Conservation (phyloP, 92 coral and sea anemone species). For the Phenganax subtilis region DNA sequence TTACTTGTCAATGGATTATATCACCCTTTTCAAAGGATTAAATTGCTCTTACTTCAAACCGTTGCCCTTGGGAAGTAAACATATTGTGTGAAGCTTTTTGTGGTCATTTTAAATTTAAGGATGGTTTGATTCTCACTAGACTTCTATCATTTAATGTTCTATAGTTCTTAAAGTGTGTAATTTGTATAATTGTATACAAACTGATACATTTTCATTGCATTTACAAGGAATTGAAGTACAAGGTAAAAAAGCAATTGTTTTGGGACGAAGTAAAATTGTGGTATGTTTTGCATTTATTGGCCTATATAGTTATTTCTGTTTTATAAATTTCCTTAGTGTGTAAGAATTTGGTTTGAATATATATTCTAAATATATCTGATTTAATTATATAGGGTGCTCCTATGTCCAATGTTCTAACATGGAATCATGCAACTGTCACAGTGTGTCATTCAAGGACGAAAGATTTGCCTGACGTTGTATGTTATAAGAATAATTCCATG, state of each 20-base stretch:
- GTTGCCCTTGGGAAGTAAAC: too few species aligned
- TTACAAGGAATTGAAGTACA: slow-evolving; percentile 65
- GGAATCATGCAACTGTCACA: slow-evolving; percentile 98
- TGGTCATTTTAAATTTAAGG: too few species aligned
- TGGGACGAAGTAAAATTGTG: slow-evolving; percentile 95
- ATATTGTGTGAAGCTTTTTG: too few species aligned
- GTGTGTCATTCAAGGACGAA: slow-evolving; percentile 93
- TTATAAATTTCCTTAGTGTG: neutral
- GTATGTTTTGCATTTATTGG: slow-evolving; percentile 39
- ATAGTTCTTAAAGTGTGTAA: neutral
- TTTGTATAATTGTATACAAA: neutral
- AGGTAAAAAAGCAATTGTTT: slow-evolving; percentile 89
- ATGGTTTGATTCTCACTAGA: neutral
- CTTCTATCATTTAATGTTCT: neutral
- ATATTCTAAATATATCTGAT: neutral
- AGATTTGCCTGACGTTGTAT: slow-evolving; percentile 79
- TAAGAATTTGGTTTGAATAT: neutral
- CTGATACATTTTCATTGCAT: neutral
- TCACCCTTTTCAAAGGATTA: too few species aligned
- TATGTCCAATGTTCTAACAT: slow-evolving; percentile 91
- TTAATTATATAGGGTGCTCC: slow-evolving; percentile 72
- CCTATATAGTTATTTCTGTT: neutral
- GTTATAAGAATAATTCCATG: neutral
- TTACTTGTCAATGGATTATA: too few species aligned
- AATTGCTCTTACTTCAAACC: too few species aligned